Base-by-base conservation (phyloP, 2,797 vertebrate genomes). In the Choloepus didactylus region DNA sequence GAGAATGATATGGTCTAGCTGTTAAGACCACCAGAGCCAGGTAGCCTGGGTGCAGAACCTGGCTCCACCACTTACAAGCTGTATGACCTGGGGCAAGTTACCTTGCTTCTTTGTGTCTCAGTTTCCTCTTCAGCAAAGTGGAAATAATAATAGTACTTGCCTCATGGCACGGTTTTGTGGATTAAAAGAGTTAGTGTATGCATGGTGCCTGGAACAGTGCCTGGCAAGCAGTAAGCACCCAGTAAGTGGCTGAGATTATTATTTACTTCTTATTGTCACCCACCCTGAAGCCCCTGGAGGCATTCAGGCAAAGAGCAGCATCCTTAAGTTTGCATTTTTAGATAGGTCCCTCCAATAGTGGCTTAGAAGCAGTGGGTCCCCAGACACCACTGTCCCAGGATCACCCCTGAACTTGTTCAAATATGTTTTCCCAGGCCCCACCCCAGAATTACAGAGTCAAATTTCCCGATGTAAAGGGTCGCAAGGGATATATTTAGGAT, bases 381-480 rank as follows among this genome's bases (percentile, higher is more conserved):
- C 31, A 49, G 87, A 79, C 59, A n/a, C 31, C 88, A 67, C 54
- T 59, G 67, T 77, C 67, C 64, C 73, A 67, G 94, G 64, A 64
- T 93, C 56, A 60, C 44, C 29, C 14, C 16, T 62, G 75, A 27
- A 27, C 38, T 21, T 87, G 11, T 59, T 82, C 66, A 82, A 59
- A 85, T 54, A 5, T 0, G 0, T 6, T 41, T 49, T 85, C 70
- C 69, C 41, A 92, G 80, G 1, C n/a, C 44, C 64, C 5, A 5
- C 12, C 69, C 51, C 93, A 27, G 87, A 83, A 56, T 35, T 27
- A 35, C 31, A 4, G 27, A 92, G 60, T 80, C 69, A 23, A 70
- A 56, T 38, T 70, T 27, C 31, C 90, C 9, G 49, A 84, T 69
- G 54, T 70, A 60, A 89, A 67, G 46, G n/a, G 12, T 7, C 27